Evolutionary conservation across 2,888 invertebrate species (phyloP), one percentile per base, ranked within the genome.

Genomic region (Leptarthrus brevirostris): DNA sequence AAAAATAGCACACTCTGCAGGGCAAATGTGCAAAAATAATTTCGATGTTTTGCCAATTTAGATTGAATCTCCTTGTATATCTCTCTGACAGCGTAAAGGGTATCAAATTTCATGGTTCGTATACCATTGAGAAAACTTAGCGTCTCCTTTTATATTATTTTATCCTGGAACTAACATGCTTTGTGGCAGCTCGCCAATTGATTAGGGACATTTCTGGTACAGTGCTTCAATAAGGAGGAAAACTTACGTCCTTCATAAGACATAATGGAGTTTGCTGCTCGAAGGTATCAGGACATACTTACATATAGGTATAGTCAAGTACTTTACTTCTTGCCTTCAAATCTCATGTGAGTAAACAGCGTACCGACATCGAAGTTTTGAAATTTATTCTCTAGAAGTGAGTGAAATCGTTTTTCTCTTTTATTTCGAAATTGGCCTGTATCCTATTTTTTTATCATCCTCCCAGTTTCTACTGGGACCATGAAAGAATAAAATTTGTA

Each of bases 1-100:
- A 12, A 20, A 49, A 49, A 40, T 40, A 12, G 40, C 40, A 49
- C 49, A 12, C 20, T 6, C 20, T 49, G 49, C 18, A 20, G 49
- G 18, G 8, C 49, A n/a, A 49, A 49, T 16, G 49, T 49, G 18
- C 49, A 49, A 49, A 49, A 49, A 49, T 49, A 49, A 49, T 49
- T 49, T 49, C 49, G 49, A 49, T 49, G 20, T 49, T 49, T 49
- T 49, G 49, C 49, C 49, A 49, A 49, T 49, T 49, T 49, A 49
- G 49, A 49, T 49, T 14, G 16, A 49, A 49, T 49, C 49, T 49
- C 2, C 20, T 47, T 47, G n/a, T 12, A 47, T 4, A 47, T 47
- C 30, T 49, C 18, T 49, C 8, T 49, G 20, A 49, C 49, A 49
- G 8, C 16, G 49, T 49, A 16, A 20, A 49, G 49, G 49, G 49